A percentile compares a stretch with the other conserved stretches of the same genome.
These are phyloP conservation scores for Phaethon lepturus DNA, from an alignment of 2,113 vertebrate genomes.

Conservation along the genomic window DNA sequence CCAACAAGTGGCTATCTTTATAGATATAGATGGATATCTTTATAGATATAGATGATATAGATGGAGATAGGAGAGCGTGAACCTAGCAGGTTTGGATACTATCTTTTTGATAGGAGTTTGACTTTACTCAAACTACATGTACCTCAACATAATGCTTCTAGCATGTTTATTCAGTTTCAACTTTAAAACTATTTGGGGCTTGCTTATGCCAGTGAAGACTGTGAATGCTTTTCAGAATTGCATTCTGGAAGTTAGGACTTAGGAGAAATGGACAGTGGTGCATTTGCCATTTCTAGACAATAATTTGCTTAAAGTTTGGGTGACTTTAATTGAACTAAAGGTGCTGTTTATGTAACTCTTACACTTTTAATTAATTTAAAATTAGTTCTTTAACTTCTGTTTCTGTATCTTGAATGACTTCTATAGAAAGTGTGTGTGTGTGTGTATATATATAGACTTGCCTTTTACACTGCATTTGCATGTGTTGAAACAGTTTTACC, in stretches of 20 bases:
- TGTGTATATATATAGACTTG: not conserved
- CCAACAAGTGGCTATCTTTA: not conserved
- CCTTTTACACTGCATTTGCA: not conserved
- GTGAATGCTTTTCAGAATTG: not conserved
- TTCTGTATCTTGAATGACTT: not conserved
- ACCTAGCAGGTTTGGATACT: not conserved
- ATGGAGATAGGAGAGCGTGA: not conserved
- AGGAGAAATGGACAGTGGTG: not conserved
- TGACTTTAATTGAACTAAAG: not conserved
- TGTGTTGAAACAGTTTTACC: not conserved
- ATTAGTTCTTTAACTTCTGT: not conserved
- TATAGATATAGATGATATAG: no score
- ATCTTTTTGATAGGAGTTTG: not conserved
- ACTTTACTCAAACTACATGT: not conserved
- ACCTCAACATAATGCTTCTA: not conserved
- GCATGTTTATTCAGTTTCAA: not conserved
- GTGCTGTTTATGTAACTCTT: not conserved
- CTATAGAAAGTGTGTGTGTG: not conserved
- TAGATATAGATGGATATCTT: not conserved
- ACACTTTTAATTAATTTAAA: no score
- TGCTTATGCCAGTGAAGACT: not conserved
- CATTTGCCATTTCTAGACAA: not conserved
- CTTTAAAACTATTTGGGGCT: not conserved
- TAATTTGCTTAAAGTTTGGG: not conserved
- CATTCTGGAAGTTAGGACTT: not conserved